Evolutionary conservation across 2,113 vertebrate species (phyloP).

Genomic region (Amblyopsis rosae): DNA sequence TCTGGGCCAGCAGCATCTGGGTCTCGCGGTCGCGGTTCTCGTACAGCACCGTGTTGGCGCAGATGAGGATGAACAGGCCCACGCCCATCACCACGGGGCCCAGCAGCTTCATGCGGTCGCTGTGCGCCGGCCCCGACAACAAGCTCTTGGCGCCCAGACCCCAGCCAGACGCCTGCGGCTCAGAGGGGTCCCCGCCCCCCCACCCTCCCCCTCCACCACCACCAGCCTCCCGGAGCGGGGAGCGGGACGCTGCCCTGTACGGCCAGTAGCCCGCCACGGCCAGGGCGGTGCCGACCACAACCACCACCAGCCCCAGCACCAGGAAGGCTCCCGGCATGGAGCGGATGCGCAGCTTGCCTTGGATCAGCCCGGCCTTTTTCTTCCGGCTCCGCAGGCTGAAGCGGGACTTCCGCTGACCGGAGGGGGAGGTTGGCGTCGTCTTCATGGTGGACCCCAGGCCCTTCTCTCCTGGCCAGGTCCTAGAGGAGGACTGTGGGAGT

Average conservation of each 20-base stretch:
- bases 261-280: constrained; percentile 96
- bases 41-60: constrained; percentile 95
- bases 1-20: constrained; percentile 84
- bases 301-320: constrained; percentile 85
- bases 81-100: constrained; percentile 97
- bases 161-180: constrained; percentile 52
- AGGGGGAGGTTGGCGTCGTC: constrained; percentile 39
- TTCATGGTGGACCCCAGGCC: constrained; percentile 58
- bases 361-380: constrained; percentile 69
- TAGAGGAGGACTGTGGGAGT: constrained; percentile 45
- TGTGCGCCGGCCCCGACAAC: constrained; percentile 71
- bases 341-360: constrained; percentile 87
- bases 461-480: constrained; percentile 27
- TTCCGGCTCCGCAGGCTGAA: constrained; percentile 63
- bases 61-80: constrained; percentile 96
- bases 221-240: constrained; percentile 13
- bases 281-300: constrained; percentile 87
- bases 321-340: constrained; percentile 89
- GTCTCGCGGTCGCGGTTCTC: constrained; percentile 96
- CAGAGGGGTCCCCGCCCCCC: constrained; percentile 1
- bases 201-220: neutral
- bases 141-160: constrained; percentile 73
- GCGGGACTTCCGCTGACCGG: constrained; percentile 44
- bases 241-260: constrained; percentile 66
- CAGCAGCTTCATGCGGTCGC: constrained; percentile 88